phyloP scores from a whole-genome alignment of 2,797 vertebrate genomes.

The Dromococcyx pavoninus region DNA sequence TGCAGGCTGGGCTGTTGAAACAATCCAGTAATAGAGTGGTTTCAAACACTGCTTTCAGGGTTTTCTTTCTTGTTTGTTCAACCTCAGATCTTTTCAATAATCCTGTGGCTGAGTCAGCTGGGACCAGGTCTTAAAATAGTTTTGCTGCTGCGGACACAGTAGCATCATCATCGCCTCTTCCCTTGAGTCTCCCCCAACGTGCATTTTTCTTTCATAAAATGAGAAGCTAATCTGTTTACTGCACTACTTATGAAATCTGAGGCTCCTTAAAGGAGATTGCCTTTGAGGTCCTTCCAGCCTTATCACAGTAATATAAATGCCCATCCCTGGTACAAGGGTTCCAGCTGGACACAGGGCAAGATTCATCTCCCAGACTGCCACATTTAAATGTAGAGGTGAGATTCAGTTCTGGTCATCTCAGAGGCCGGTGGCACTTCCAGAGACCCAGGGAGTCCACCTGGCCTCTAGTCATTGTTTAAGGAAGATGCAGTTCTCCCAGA shows the following conservation, averaged over 20 bases:
- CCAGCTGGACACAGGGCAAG: neutral
- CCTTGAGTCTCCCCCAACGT: neutral
- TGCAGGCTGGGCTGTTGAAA: neutral
- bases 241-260: fast-evolving
- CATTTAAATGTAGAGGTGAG: fast-evolving
- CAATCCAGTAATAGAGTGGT: fast-evolving
- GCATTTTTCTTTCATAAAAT: neutral
- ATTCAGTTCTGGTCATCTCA: neutral
- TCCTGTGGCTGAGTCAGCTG: neutral
- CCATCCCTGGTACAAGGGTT: fast-evolving
- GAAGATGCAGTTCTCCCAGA: neutral
- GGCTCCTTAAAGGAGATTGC: too few species aligned
- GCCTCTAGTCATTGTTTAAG: neutral
- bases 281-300: neutral
- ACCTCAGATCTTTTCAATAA: neutral
- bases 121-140: neutral
- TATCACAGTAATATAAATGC: fast-evolving
- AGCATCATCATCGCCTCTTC: neutral
- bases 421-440: fast-evolving
- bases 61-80: neutral
- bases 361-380: neutral
- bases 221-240: neutral
- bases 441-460: neutral
- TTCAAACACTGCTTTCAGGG: neutral
- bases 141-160: neutral